phyloP scores from a whole-genome alignment of 2,797 vertebrate genomes.

The Neomorphus geoffroyi region DNA sequence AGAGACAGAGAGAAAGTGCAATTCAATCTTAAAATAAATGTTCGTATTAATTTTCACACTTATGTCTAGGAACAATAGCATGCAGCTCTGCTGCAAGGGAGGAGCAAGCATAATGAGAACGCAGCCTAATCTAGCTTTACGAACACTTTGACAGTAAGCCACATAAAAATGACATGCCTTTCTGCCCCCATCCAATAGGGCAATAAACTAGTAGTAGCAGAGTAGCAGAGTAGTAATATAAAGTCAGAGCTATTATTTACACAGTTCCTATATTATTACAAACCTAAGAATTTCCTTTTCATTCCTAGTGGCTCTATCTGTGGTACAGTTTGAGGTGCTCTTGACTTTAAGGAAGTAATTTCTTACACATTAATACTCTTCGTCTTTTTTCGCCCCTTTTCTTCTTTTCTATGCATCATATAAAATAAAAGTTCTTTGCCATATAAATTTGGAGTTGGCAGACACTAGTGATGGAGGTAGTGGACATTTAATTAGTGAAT shows the following conservation, averaged over 20 bases:
- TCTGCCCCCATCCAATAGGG: constrained; percentile 34
- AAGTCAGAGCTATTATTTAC: not conserved
- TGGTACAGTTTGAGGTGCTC: not conserved
- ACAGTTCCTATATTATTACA: not conserved
- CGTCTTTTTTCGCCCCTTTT: not conserved
- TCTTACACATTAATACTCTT: constrained; percentile 23
- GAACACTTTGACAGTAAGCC: constrained; percentile 35
- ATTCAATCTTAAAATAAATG: constrained; percentile 66
- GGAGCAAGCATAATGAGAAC: constrained; percentile 26
- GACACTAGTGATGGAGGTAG: constrained; percentile 47
- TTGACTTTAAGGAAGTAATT: not conserved
- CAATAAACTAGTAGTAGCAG: constrained; percentile 37
- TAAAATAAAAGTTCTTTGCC: constrained; percentile 60
- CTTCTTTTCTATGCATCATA: constrained; percentile 56
- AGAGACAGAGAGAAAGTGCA: not conserved
- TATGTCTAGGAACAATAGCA: constrained; percentile 32
- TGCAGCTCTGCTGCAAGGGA: constrained; percentile 8
- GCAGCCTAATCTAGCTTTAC: constrained; percentile 31
- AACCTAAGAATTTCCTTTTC: not conserved
- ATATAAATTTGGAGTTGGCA: constrained; percentile 64
- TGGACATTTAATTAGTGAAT: constrained; percentile 71
- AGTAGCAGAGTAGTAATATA: not conserved
- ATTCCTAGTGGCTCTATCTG: not conserved
- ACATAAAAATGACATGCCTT: constrained; percentile 31
- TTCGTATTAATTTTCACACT: constrained; percentile 69